Conservation (phyloP, 2,888 invertebrate genomes). For the Dicycla oo region DNA sequence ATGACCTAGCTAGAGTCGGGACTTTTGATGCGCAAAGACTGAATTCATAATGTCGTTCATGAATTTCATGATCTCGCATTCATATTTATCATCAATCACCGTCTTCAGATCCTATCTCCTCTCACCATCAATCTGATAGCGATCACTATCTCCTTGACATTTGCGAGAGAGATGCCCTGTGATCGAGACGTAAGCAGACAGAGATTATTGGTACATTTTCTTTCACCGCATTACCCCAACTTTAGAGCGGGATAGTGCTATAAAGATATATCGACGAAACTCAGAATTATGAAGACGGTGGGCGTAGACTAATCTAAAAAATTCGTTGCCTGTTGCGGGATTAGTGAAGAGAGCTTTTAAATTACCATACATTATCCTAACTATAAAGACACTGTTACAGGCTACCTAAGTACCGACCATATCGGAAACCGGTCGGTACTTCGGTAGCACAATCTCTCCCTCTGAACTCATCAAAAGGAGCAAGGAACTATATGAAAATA, state of each 20-base stretch:
- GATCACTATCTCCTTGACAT: conserved; percentile 37
- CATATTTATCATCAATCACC: conserved; percentile 18
- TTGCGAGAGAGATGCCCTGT: conserved; percentile 49
- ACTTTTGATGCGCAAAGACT: conserved; percentile 1
- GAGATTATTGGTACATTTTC: conserved; percentile 59
- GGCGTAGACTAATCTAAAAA: conserved; percentile 26
- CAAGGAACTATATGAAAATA: conserved; percentile 11
- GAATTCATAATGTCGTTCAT: conserved; percentile 13
- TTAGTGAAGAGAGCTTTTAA: conserved; percentile 10
- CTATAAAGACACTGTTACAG: not conserved
- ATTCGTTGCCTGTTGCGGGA: conserved; percentile 6
- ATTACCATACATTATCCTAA: conserved; percentile 24
- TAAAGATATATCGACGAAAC: conserved; percentile 60
- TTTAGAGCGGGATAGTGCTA: conserved; percentile 62
- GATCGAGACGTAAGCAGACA: conserved; percentile 57
- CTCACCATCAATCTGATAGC: conserved; percentile 10
- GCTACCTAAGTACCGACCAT: not conserved
- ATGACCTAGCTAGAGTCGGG: not conserved
- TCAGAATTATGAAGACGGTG: conserved; percentile 55
- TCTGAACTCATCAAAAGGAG: conserved; percentile 13
- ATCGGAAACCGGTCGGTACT: conserved; percentile 7
- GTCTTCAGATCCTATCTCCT: conserved; percentile 2
- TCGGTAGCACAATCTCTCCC: conserved; percentile 8
- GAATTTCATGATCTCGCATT: conserved; percentile 10
- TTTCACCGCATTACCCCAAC: conserved; percentile 59